These are phyloP conservation scores for Parnassius mnemosyne DNA, from an alignment of 2,888 invertebrate species.

Conservation along the genomic window DNA sequence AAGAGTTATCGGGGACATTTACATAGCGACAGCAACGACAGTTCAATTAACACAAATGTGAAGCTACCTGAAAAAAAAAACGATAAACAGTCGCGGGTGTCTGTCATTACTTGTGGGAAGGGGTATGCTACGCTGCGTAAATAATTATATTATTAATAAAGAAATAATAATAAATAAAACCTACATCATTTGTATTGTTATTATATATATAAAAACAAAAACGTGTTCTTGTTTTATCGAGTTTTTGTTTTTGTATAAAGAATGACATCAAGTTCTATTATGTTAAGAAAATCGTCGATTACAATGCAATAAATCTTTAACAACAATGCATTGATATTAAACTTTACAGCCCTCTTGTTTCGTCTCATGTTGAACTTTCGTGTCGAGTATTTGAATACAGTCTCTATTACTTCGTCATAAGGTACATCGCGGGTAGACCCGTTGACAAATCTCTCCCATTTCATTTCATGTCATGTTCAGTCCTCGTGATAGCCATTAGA, in stretches of 20 bases:
- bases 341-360: conserved; percentile 35
- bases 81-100: too few relatives aligned
- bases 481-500: conserved; percentile 52
- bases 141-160: too few relatives aligned
- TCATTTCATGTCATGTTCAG: conserved; percentile 37
- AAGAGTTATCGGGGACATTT: too few relatives aligned
- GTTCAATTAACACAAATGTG: too few relatives aligned
- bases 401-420: conserved; percentile 30
- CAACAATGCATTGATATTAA: conserved; percentile 30
- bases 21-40: too few relatives aligned
- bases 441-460: conserved; percentile 34
- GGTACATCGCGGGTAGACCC: conserved; percentile 25
- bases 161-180: too few relatives aligned
- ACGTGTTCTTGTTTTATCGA: too few relatives aligned
- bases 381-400: conserved; percentile 23
- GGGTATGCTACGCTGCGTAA: too few relatives aligned
- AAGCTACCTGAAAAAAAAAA: too few relatives aligned
- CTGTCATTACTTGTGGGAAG: too few relatives aligned
- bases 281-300: conserved; percentile 18
- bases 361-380: conserved; percentile 21
- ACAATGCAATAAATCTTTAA: conserved; percentile 22
- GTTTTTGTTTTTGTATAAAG: neutral
- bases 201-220: too few relatives aligned
- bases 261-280: neutral
- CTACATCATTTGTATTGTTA: too few relatives aligned